Conservation (phyloP, 1,140 invertebrate genomes). For the Euwallacea fornicatus region DNA sequence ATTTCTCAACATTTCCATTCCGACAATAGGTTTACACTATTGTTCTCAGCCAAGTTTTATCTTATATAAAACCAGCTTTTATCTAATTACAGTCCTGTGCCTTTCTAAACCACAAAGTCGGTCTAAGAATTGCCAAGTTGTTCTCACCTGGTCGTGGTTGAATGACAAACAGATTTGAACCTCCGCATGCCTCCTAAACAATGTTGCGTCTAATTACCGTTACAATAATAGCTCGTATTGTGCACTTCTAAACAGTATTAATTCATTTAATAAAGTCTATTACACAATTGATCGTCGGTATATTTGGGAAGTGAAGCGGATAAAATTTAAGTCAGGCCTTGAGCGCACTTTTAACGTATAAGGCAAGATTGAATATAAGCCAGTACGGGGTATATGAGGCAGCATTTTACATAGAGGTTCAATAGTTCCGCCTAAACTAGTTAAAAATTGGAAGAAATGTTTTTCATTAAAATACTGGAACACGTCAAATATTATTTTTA, state of each 20-base stretch:
- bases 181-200: conserved; percentile 25
- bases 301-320: too few relatives aligned
- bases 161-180: conserved; percentile 27
- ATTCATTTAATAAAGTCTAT: neutral
- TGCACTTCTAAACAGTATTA: conserved; percentile 22
- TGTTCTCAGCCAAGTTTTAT: too few relatives aligned
- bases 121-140: conserved; percentile 23
- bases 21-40: too few relatives aligned
- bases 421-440: too few relatives aligned
- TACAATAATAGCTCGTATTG: conserved; percentile 25
- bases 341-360: neutral
- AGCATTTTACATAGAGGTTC: too few relatives aligned
- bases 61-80: too few relatives aligned
- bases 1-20: too few relatives aligned
- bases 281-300: neutral
- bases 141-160: conserved; percentile 27
- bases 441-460: too few relatives aligned
- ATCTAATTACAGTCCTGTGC: conserved; percentile 1
- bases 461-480: too few relatives aligned
- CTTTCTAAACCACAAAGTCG: conserved; percentile 4
- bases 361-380: too few relatives aligned
- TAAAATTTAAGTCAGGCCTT: neutral
- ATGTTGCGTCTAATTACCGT: conserved; percentile 24
- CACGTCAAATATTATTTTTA: too few relatives aligned
- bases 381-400: too few relatives aligned